These are phyloP conservation scores for Epinephelus cyanopodus DNA, from an alignment of 2,113 vertebrate genomes.

Conservation along the genomic window DNA sequence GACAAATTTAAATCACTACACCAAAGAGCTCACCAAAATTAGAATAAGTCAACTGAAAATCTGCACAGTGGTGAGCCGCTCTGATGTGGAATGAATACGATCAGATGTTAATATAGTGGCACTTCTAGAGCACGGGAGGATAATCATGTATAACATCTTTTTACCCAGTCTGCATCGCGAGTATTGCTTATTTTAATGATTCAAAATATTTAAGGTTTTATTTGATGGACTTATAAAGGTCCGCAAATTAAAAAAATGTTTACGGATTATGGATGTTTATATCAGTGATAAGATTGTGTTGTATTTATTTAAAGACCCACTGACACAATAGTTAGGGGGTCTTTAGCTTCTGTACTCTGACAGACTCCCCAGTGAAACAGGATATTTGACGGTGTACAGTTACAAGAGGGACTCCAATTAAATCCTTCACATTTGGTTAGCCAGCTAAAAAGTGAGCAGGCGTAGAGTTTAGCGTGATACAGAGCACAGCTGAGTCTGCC, in stretches of 20 bases:
- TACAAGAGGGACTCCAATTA: too few species aligned
- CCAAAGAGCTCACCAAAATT: neutral
- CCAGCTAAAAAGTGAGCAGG: too few species aligned
- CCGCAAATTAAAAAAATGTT: neutral
- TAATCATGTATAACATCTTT: neutral
- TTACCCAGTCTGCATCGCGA: neutral
- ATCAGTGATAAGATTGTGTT: neutral
- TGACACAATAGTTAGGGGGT: too few species aligned
- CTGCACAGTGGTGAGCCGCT: neutral
- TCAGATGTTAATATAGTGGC: neutral
- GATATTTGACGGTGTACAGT: too few species aligned
- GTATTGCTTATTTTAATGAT: neutral
- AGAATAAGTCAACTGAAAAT: neutral
- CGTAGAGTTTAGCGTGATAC: too few species aligned
- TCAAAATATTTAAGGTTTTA: neutral
- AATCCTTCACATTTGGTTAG: too few species aligned
- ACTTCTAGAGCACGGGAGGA: neutral
- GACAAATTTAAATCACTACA: neutral
- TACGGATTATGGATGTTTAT: neutral
- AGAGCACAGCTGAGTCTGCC: too few species aligned
- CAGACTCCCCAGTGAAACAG: too few species aligned
- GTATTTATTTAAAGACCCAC: neutral
- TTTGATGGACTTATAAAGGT: neutral
- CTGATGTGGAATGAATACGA: neutral
- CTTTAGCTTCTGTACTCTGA: too few species aligned